Evolutionary conservation across 2,113 vertebrate genomes (phyloP).

Genomic region (Elgaria multicarinata): DNA sequence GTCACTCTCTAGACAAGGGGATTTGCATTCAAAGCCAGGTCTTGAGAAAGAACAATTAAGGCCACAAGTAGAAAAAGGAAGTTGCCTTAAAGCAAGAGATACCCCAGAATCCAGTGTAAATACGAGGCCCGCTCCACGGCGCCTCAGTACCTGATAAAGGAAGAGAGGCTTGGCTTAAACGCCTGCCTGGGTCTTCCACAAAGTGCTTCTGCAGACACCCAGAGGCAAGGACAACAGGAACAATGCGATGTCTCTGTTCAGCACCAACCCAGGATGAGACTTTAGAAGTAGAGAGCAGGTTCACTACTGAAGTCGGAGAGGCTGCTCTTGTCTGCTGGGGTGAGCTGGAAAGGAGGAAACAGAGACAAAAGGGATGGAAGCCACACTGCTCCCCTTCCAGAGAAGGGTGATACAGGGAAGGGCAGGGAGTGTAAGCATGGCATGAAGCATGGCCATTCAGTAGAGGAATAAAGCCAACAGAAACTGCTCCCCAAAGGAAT

Average conservation of each 20-base stretch:
- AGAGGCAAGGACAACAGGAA: constrained; percentile 7
- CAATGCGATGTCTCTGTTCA: constrained; percentile 22
- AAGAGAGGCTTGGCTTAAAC: neutral
- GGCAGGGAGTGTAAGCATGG: neutral
- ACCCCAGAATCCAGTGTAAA: constrained; percentile 66
- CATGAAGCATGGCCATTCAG: neutral
- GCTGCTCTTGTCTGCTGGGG: constrained; percentile 87
- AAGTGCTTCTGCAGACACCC: accelerated
- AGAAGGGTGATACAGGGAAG: neutral
- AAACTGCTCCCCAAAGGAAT: neutral
- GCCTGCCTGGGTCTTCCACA: neutral
- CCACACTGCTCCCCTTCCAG: accelerated
- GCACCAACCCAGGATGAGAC: constrained; percentile 17
- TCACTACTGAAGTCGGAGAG: constrained; percentile 95
- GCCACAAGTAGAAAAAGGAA: constrained; percentile 57
- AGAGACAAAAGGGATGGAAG: neutral
- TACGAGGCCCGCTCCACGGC: constrained; percentile 2
- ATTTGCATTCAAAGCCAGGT: neutral
- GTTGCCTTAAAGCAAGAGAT: constrained; percentile 18
- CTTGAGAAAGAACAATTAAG: constrained; percentile 65
- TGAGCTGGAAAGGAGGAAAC: constrained; percentile 84
- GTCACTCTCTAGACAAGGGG: accelerated
- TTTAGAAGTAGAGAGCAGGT: constrained; percentile 95
- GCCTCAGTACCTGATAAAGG: neutral
- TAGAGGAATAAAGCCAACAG: neutral